Evolutionary conservation across 2,797 vertebrate genomes (phyloP).

Genomic region (Alauda arvensis): DNA sequence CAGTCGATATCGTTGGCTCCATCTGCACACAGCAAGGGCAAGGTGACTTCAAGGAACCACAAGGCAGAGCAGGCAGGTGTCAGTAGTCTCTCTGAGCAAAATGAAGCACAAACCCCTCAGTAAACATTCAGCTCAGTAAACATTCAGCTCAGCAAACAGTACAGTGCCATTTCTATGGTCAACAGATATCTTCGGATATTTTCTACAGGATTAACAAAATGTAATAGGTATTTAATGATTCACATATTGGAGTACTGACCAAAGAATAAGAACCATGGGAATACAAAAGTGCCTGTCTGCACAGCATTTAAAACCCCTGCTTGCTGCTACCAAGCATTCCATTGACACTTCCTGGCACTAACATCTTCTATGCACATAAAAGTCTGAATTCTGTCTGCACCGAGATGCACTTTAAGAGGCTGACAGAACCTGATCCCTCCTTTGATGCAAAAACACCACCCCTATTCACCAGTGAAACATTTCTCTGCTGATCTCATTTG

Average conservation of each 20-base stretch:
- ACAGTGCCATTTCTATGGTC: background rate
- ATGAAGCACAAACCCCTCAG: background rate
- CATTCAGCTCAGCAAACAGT: background rate
- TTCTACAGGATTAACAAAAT: background rate
- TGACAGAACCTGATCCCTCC: background rate
- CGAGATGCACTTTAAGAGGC: background rate
- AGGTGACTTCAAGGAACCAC: background rate
- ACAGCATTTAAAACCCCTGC: background rate
- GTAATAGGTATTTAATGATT: background rate
- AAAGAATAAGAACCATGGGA: background rate
- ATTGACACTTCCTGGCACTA: background rate
- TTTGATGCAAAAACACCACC: background rate
- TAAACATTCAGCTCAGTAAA: background rate
- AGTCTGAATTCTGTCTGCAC: background rate
- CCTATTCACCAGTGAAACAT: background rate
- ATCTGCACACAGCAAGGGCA: background rate
- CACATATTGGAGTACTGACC: background rate
- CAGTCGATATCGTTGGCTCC: fast-evolving
- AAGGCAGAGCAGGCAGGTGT: background rate
- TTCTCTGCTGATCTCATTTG: background rate
- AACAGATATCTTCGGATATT: background rate
- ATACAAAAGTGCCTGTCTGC: background rate
- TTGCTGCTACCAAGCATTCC: background rate
- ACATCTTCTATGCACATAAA: background rate
- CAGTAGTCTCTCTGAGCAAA: background rate